Evolutionary conservation across 53 echinoderm and acorn worm genomes (phyloP).

Genomic region (Paracentrotus lividus): DNA sequence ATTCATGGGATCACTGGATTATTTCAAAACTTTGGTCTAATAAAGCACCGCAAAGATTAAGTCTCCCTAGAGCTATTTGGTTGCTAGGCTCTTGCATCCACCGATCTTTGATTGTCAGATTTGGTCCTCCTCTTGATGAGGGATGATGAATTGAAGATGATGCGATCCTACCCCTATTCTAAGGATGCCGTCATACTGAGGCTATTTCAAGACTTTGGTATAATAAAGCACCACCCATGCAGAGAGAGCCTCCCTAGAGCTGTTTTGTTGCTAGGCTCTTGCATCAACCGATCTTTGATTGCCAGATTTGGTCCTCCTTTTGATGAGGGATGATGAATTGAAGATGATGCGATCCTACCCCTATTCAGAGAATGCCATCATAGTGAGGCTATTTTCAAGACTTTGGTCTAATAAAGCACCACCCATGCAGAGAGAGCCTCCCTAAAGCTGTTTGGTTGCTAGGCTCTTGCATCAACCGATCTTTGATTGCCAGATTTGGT

Average conservation of each 20-base stretch:
- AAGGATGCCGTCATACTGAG: slow-evolving; percentile 19
- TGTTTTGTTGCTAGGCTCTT: not conserved
- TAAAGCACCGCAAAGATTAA: too few relatives aligned
- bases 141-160: slow-evolving; percentile 55
- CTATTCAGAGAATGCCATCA: not conserved
- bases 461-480: not conserved
- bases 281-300: not conserved
- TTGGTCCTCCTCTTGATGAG: slow-evolving; percentile 21
- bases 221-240: too few relatives aligned
- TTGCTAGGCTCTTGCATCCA: not conserved
- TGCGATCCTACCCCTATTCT: not conserved
- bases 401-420: too few relatives aligned
- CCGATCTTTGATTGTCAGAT: slow-evolving; percentile 23
- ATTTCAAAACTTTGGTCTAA: too few relatives aligned
- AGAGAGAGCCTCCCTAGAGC: not conserved
- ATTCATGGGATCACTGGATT: too few relatives aligned
- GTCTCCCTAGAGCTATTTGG: too few relatives aligned
- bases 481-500: slow-evolving; percentile 36
- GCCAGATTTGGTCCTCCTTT: not conserved
- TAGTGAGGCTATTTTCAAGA: too few relatives aligned
- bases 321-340: slow-evolving; percentile 24
- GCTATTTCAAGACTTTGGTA: too few relatives aligned
- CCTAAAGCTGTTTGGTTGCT: not conserved
- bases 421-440: too few relatives aligned
- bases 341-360: not conserved